Base-by-base conservation (phyloP, 2,888 invertebrate species). In the Spatulosminthurus flaviceps region DNA sequence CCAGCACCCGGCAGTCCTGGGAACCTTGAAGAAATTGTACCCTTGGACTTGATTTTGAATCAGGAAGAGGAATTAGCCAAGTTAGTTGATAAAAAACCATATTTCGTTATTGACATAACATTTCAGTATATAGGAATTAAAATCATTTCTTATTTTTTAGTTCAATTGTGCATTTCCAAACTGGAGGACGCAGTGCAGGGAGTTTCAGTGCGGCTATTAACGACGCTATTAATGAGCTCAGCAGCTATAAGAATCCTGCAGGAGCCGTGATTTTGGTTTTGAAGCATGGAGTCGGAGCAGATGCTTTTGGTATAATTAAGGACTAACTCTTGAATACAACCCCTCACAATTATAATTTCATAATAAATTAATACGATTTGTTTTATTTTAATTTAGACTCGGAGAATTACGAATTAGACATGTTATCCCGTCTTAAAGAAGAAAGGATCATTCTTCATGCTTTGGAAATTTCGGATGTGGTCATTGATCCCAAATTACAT, bases 391-490 rank as follows among this genome's bases (percentile, higher is more conserved):
- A n/a, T n/a, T 5, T 21, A 78, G 78, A n/a, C 7, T 29, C 2
- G 7, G 16, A 60, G 13, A 22, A 41, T 5, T 78, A 41, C 26
- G 78, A 78, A 66, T 42, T 66, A 1, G 67, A 72, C 1, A 16
- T 78, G 28, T 5, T 73, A 0, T n/a, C 26, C 1, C 22, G 34
- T 0, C 41, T 78, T 0, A 16, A 34, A 11, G 11, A 66, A 43
- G 72, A 41, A 24, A 78, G 73, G 5, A 73, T 78, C 7, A 28
- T 61, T 22, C 34, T 78, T 9, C 60, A 70, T 51, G 78, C 78
- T 2, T 28, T 78, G 34, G 78, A 78, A 78, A 60, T 78, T 34
- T 64, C n/a, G 41, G 22, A 11, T 1, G 43, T 21, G 13, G n/a
- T 28, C 9, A 11, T 67, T 0, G 19, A 42, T 24, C 78, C 78